Evolutionary conservation across 2,797 vertebrate genomes (phyloP).

Genomic region (Hirundo rustica): DNA sequence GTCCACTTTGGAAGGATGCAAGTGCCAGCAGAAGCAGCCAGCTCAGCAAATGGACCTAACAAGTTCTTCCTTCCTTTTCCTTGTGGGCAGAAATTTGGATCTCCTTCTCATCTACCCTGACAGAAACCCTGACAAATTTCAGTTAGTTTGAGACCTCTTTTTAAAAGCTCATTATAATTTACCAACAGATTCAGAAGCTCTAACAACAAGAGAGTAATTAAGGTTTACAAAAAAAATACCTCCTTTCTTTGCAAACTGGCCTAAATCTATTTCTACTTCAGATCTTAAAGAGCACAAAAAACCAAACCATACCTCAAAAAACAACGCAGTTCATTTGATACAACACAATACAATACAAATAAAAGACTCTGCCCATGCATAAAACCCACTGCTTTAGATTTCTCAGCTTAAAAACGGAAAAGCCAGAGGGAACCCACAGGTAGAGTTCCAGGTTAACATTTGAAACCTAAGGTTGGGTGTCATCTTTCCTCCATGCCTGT

Average conservation of each 20-base stretch:
- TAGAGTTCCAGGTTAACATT: neutral
- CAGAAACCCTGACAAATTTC: neutral
- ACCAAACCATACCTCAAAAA: neutral
- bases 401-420: neutral
- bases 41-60: neutral
- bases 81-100: neutral
- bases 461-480: neutral
- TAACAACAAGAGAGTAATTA: neutral
- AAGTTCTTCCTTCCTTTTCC: neutral
- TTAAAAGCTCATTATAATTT: neutral
- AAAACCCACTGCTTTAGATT: accelerated
- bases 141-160: neutral
- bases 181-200: neutral
- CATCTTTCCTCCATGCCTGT: neutral
- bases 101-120: neutral
- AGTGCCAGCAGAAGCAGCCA: neutral
- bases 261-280: neutral
- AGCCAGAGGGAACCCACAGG: neutral
- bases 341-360: neutral
- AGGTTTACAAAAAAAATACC: neutral
- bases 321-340: neutral
- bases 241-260: neutral
- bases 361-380: neutral
- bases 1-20: neutral
- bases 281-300: neutral